Percentiles rank a stretch among this genome's conserved stretches.
These are phyloP conservation scores for Syngnathus floridae DNA, from an alignment of 2,113 vertebrate species.

Conservation along the genomic window DNA sequence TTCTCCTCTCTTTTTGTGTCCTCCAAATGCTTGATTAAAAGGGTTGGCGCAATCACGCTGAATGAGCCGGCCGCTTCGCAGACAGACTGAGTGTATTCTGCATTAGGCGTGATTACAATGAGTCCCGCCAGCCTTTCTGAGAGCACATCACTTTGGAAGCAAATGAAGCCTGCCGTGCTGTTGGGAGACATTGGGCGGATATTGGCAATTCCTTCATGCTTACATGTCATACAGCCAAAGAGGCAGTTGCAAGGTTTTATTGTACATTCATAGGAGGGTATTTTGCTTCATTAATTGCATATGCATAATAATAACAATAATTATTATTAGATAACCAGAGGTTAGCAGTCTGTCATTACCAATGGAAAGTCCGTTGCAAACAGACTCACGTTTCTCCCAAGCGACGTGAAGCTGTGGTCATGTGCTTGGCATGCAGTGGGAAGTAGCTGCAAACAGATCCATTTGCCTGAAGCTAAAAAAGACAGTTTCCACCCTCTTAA, in stretches of 20 bases:
- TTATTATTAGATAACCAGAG: no score
- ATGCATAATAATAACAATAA: no score
- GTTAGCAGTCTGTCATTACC: no score
- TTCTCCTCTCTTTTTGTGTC: neutral
- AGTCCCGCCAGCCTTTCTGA: conserved; percentile 2
- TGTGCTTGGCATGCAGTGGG: no score
- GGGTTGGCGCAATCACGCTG: neutral
- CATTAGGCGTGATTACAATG: conserved; percentile 5
- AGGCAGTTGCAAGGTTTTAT: neutral
- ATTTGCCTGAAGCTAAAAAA: no score
- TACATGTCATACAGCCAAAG: neutral
- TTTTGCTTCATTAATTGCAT: neutral
- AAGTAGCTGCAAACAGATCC: no score
- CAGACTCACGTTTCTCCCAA: no score
- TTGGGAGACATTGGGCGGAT: neutral
- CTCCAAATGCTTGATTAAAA: conserved; percentile 4
- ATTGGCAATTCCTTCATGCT: neutral
- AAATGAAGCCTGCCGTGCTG: neutral
- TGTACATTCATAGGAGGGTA: neutral
- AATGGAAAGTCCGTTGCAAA: no score
- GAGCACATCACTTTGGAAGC: conserved; percentile 2
- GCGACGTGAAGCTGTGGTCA: no score
- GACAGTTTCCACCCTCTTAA: no score
- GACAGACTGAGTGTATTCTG: neutral
- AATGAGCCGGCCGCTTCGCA: neutral